Conservation (phyloP, 2,113 vertebrate genomes). For the Argyrosomus japonicus region DNA sequence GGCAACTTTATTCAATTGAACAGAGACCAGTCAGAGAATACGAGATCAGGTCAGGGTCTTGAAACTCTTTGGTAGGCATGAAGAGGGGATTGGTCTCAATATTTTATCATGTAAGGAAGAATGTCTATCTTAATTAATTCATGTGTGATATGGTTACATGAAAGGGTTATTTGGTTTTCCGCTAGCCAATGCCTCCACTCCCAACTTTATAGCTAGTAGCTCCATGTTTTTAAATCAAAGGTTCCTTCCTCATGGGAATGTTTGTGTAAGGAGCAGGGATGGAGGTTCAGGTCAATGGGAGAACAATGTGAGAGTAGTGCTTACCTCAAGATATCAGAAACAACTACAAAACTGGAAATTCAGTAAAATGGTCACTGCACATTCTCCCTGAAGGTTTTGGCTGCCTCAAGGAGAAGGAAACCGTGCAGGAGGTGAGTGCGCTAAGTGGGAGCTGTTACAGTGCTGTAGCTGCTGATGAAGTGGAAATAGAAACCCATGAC, state of each 20-base stretch:
- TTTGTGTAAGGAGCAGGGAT: not conserved
- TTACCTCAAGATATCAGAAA: not conserved
- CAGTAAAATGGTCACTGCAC: not conserved
- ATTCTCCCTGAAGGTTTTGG: conserved; percentile 1
- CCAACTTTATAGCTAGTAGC: not conserved
- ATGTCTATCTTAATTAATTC: not conserved
- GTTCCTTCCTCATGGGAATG: no score
- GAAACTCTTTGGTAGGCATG: no score
- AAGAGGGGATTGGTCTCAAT: not conserved
- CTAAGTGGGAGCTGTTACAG: not conserved
- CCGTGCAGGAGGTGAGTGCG: not conserved
- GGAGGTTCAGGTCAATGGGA: not conserved
- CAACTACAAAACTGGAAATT: not conserved
- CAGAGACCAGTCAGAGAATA: no score
- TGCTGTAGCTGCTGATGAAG: not conserved
- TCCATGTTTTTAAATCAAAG: no score
- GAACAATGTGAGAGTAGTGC: not conserved
- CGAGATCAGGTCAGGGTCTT: no score
- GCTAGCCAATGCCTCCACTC: not conserved
- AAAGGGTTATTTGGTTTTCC: not conserved
- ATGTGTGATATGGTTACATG: not conserved
- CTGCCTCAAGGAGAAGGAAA: not conserved
- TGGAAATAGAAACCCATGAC: no score
- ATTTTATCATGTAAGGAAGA: not conserved
- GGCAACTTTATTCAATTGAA: no score